Evolutionary conservation across 2,888 invertebrate species (phyloP), one percentile per base, ranked within the genome.

Genomic region (Synergus laeviventris): DNA sequence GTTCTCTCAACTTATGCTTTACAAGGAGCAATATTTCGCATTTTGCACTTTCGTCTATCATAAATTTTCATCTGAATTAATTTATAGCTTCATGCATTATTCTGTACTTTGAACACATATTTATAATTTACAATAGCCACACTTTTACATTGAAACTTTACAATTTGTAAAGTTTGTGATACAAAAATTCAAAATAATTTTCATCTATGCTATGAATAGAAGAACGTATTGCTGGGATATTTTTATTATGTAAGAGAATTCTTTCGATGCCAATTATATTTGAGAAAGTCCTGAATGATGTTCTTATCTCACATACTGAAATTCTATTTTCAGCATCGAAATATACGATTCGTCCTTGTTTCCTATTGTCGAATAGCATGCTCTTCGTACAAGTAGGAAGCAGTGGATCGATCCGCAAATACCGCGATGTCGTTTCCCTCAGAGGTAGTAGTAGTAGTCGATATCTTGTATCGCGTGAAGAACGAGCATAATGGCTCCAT

Each of bases 331-430:
- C 59, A 59, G 74, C 56, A 16, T 74, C 56, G 59, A 49, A 70
- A 70, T 70, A 49, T 31, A 74, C 21, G n/a, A 73, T 54, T 73
- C 56, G 31, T 59, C 62, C 62, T 74, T 73, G 21, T 66, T 31
- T 49, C 38, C 38, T 45, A 76, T 75, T 76, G 80, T 76, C 21
- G 31, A 36, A 61, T 73, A 45, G 66, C 75, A 70, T 70, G 76
- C 39, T 62, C 49, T 49, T 31, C 49, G 49, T 70, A 70, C 49
- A 70, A 49, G 31, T 49, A 49, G 45, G 36, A 70, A 70, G 49
- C 73, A 74, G 76, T 78, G 73, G 76, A 80, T 78, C 73, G 78
- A 78, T 78, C 80, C 66, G 66, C 61, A 80, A 78, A 78, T 78
- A 74, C 60, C 24, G 45, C 78, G 78, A 74, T n/a, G 74, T 74